Evolutionary conservation across 1,140 invertebrate genomes (phyloP).

Genomic region (Drosophila novamexicana): DNA sequence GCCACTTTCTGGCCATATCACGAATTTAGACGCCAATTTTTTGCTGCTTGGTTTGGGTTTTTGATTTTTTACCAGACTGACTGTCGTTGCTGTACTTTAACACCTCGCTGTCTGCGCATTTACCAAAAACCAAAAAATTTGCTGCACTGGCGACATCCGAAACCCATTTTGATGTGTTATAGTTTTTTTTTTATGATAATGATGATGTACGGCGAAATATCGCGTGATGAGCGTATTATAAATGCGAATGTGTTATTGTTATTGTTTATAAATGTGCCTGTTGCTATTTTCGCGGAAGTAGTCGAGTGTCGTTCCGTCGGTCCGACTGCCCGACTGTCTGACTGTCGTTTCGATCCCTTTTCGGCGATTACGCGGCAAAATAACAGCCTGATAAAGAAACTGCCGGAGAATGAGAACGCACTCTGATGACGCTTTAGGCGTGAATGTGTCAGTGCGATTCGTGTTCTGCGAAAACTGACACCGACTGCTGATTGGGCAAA

Average conservation of each 20-base stretch:
- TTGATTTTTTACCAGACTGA: slow-evolving; percentile 1
- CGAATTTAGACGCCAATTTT: not conserved
- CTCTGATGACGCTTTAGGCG: slow-evolving; percentile 9
- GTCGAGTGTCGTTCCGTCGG: slow-evolving; percentile 16
- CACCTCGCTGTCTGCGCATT: slow-evolving; percentile 51
- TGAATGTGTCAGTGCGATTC: slow-evolving; percentile 3
- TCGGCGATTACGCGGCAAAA: slow-evolving; percentile 39
- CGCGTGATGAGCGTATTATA: slow-evolving; percentile 33
- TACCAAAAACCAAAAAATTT: slow-evolving; percentile 41
- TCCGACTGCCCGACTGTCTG: not conserved
- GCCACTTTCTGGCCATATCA: too few relatives aligned
- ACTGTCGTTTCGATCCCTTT: slow-evolving; percentile 3
- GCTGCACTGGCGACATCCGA: slow-evolving; percentile 54
- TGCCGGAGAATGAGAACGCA: slow-evolving; percentile 3
- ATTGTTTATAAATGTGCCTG: slow-evolving; percentile 53
- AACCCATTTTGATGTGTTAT: not conserved
- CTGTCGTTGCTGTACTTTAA: slow-evolving; percentile 35
- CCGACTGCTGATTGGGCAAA: slow-evolving; percentile 35
- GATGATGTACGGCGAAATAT: slow-evolving; percentile 7
- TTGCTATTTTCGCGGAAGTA: slow-evolving; percentile 58
- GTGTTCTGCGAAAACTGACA: slow-evolving; percentile 20
- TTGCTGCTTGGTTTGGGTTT: slow-evolving; percentile 41
- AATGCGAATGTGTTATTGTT: slow-evolving; percentile 11
- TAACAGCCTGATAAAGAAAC: slow-evolving; percentile 61
- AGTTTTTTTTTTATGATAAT: slow-evolving; percentile 35